Conservation (phyloP, 2,888 invertebrate species). For the Phyto melanocephala region DNA sequence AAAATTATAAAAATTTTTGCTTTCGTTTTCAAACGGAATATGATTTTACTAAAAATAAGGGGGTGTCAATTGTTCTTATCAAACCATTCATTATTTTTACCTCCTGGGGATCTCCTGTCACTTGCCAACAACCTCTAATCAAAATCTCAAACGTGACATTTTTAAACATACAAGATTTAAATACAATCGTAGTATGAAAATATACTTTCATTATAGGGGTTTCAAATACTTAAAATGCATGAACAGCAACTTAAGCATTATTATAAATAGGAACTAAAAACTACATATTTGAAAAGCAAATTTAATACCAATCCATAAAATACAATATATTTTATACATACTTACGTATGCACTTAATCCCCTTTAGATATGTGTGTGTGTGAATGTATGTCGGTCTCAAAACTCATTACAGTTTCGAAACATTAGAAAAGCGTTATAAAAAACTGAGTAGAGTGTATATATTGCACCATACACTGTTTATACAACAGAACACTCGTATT, state of each 20-base stretch:
- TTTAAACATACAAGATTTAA: constrained; percentile 24
- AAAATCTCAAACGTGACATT: constrained; percentile 15
- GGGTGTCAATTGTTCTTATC: not conserved
- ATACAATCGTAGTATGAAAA: not conserved
- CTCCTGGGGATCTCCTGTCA: not conserved
- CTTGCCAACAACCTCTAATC: constrained; percentile 7
- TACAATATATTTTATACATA: not conserved
- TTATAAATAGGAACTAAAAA: constrained; percentile 11
- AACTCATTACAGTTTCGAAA: constrained; percentile 55
- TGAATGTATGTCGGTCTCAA: constrained; percentile 28
- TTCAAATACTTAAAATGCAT: constrained; percentile 13
- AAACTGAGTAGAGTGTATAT: constrained; percentile 25
- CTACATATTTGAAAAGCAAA: constrained; percentile 25
- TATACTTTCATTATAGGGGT: not conserved
- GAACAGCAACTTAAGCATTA: constrained; percentile 22
- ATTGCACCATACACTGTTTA: not conserved
- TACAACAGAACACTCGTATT: not conserved
- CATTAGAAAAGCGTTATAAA: constrained; percentile 33
- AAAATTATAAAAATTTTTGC: not conserved
- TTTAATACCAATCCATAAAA: not conserved
- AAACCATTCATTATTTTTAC: not conserved
- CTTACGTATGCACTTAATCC: constrained; percentile 30
- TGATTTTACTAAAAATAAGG: not conserved
- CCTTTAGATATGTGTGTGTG: constrained; percentile 8
- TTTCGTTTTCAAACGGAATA: not conserved